Evolutionary conservation across 2,797 vertebrate genomes (phyloP).

Genomic region (Microchirus variegatus): DNA sequence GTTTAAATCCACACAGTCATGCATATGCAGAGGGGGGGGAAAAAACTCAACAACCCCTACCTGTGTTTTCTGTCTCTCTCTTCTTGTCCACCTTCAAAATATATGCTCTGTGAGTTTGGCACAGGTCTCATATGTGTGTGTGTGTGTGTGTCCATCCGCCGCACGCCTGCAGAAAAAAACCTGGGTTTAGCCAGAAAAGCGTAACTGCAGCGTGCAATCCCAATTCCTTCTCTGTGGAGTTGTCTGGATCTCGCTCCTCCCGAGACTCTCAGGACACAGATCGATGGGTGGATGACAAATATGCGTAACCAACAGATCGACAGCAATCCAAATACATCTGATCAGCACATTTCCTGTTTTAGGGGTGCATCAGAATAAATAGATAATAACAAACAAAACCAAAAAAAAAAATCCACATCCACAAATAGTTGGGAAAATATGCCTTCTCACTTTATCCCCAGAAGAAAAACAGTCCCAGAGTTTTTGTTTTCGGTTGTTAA

Average conservation of each 20-base stretch:
- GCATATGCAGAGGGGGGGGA: neutral
- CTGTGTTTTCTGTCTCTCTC: conserved; percentile 22
- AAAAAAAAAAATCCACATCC: conserved; percentile 55
- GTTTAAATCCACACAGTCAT: too few relatives aligned
- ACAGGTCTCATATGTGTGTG: conserved; percentile 10
- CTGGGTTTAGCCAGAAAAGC: conserved; percentile 44
- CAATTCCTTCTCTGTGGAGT: conserved; percentile 34
- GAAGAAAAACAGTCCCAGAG: conserved; percentile 30
- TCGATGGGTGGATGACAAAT: conserved; percentile 32
- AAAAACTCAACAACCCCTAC: conserved; percentile 42
- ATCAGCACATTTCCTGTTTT: conserved; percentile 4
- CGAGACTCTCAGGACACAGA: conserved; percentile 28
- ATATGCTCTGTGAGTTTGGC: conserved; percentile 52
- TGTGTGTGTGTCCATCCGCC: conserved; percentile 7
- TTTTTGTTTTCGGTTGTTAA: conserved; percentile 31
- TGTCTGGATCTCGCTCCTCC: conserved; percentile 36
- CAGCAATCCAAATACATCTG: conserved; percentile 47
- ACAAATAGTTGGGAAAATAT: conserved; percentile 53
- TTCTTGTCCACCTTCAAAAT: conserved; percentile 10
- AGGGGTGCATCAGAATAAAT: conserved; percentile 19
- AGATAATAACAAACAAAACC: conserved; percentile 3
- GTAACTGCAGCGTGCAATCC: conserved; percentile 48
- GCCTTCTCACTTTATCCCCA: conserved; percentile 54
- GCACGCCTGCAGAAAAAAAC: conserved; percentile 34
- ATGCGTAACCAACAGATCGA: conserved; percentile 38